These are phyloP conservation scores for Eidolon helvum DNA, from an alignment of 2,113 vertebrate genomes.

Conservation along the genomic window DNA sequence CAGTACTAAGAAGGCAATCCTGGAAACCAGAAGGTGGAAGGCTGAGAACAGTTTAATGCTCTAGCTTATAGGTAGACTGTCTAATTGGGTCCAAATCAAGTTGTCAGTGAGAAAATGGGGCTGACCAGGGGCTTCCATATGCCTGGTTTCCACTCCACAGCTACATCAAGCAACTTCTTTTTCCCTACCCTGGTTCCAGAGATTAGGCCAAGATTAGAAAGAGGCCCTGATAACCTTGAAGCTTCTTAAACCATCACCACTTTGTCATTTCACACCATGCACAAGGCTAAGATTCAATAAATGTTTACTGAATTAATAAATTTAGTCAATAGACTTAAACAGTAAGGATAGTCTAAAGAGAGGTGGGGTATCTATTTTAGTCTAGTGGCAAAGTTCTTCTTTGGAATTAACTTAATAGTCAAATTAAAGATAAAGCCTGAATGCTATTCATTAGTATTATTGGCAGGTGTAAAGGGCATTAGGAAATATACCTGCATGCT, in stretches of 20 bases:
- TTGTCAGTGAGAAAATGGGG: neutral
- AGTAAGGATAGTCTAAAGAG: neutral
- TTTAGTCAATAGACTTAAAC: slow-evolving; percentile 2
- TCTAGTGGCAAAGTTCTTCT: neutral
- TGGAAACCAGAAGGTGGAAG: neutral
- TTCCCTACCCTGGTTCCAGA: neutral
- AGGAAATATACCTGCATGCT: neutral
- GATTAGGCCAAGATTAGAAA: neutral
- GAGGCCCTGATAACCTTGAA: neutral
- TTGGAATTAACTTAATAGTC: neutral
- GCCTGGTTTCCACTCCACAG: neutral
- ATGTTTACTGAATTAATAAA: neutral
- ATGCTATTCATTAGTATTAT: neutral
- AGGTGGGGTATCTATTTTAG: neutral
- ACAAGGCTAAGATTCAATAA: slow-evolving; percentile 26
- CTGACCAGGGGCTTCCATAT: neutral
- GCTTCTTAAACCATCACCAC: neutral
- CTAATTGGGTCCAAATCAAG: neutral
- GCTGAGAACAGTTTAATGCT: neutral
- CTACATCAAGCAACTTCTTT: neutral
- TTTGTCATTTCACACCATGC: neutral
- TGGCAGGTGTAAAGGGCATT: neutral
- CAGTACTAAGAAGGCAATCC: neutral
- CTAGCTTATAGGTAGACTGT: neutral
- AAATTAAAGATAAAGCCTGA: neutral